Evolutionary conservation across 1,140 invertebrate species (phyloP), one percentile per base, ranked within the genome.

Genomic region (Muscidifurax raptorellus): DNA sequence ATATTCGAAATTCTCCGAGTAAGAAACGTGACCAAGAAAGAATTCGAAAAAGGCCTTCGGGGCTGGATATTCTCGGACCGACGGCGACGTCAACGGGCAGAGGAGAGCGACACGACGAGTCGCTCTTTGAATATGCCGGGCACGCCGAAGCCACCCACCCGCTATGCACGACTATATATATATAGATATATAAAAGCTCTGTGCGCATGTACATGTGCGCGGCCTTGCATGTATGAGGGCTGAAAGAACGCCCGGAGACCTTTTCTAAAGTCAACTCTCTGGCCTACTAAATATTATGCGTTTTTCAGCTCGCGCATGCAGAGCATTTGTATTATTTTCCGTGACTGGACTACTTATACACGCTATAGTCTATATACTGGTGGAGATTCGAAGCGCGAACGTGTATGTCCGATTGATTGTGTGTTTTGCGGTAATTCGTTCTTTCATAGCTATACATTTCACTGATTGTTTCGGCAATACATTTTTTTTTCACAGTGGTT

Each of bases 121-220:
- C 36, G 36, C 82, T 83, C 59, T 77, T 83, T 83, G 64, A 83
- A 83, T 83, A 83, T 83, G 82, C 82, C 36, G 40, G 27, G 82
- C 82, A 83, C 75, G 82, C n/a, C 59, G 59, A 52, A 30, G 18
- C 30, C 18, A n/a, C 28, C 71, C 67, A 13, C 52, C 52, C 71
- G 27, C 47, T 1, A 10, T 36, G 30, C n/a, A 74, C 71, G 6
- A 22, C 28, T 30, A n/a, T 67, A 27, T 67, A 0, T 44, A 76
- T 22, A 40, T 25, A 44, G 25, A 27, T 44, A 27, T n/a, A 27
- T 13, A 72, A n/a, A n/a, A n/a, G n/a, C n/a, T n/a, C n/a, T n/a
- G n/a, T n/a, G n/a, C n/a, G n/a, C n/a, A n/a, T n/a, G n/a, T 30
- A 32, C 7, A 40, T 2, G 5, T 13, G 13, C 22, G 2, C 64